Conservation (phyloP, 2,888 invertebrate species). For the Pollenia griseotomentosa region DNA sequence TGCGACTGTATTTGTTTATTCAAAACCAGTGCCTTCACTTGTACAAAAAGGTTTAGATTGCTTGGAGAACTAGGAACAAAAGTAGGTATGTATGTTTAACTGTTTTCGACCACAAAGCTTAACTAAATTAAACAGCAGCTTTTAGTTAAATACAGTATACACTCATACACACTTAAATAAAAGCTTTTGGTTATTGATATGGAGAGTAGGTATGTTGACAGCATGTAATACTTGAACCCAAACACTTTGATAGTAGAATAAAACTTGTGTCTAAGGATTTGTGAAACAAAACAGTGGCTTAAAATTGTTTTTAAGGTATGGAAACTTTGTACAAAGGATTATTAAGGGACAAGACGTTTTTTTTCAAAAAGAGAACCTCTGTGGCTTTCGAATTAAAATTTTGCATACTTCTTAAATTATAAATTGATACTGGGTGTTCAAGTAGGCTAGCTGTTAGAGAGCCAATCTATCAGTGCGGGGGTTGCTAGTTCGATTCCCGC, state of each 20-base stretch:
- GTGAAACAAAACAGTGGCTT: not conserved
- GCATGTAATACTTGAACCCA: conserved; percentile 49
- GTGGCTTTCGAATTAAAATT: too few relatives aligned
- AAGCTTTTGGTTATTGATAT: conserved; percentile 29
- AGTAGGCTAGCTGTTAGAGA: too few relatives aligned
- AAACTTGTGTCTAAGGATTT: conserved; percentile 1
- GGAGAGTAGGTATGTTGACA: conserved; percentile 57
- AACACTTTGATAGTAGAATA: conserved; percentile 55
- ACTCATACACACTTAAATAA: not conserved
- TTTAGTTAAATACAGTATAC: not conserved
- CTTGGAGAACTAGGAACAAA: not conserved
- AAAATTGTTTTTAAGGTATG: too few relatives aligned
- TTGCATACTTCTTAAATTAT: too few relatives aligned
- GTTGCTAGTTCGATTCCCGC: too few relatives aligned
- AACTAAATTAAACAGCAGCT: conserved; percentile 59
- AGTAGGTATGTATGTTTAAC: conserved; percentile 1
- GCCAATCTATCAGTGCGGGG: too few relatives aligned
- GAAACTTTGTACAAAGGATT: too few relatives aligned
- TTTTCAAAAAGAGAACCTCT: too few relatives aligned
- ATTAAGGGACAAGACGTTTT: too few relatives aligned
- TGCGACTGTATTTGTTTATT: not conserved
- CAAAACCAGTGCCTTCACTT: not conserved
- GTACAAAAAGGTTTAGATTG: conserved; percentile 33
- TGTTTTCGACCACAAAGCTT: conserved; percentile 58
- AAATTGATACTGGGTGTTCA: too few relatives aligned